Percentiles rank a stretch among this genome's conserved stretches.
These are phyloP conservation scores for Lacanobia wlatinum DNA, from an alignment of 2,888 invertebrate genomes.

Conservation along the genomic window DNA sequence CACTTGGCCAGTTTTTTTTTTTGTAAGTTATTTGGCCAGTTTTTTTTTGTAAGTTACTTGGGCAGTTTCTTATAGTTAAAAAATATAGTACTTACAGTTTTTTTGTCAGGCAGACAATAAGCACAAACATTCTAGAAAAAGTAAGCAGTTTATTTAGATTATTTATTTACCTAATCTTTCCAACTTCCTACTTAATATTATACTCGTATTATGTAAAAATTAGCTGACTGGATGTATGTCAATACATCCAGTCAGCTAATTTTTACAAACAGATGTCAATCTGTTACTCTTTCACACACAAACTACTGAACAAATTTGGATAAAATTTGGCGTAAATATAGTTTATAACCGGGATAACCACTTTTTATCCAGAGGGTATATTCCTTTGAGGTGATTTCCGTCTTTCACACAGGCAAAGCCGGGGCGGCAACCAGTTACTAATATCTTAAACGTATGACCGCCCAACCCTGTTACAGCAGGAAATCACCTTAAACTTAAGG, in stretches of 20 bases:
- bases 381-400: neutral
- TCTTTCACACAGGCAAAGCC: too few relatives aligned
- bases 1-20: too few relatives aligned
- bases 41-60: neutral
- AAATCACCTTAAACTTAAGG: constrained; percentile 19
- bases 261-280: too few relatives aligned
- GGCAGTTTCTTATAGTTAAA: neutral
- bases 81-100: neutral
- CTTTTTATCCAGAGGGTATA: neutral
- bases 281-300: neutral
- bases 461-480: neutral
- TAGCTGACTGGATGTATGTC: too few relatives aligned
- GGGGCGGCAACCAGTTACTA: too few relatives aligned
- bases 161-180: too few relatives aligned
- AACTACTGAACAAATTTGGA: neutral
- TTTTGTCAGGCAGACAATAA: neutral
- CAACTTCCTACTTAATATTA: too few relatives aligned
- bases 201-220: too few relatives aligned
- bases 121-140: neutral
- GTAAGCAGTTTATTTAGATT: too few relatives aligned
- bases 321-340: neutral
- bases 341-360: too few relatives aligned
- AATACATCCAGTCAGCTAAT: too few relatives aligned
- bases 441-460: neutral
- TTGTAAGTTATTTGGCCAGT: neutral